These are phyloP conservation scores for Hypselothyrea guttata DNA, from an alignment of 2,888 invertebrate genomes.

Conservation along the genomic window DNA sequence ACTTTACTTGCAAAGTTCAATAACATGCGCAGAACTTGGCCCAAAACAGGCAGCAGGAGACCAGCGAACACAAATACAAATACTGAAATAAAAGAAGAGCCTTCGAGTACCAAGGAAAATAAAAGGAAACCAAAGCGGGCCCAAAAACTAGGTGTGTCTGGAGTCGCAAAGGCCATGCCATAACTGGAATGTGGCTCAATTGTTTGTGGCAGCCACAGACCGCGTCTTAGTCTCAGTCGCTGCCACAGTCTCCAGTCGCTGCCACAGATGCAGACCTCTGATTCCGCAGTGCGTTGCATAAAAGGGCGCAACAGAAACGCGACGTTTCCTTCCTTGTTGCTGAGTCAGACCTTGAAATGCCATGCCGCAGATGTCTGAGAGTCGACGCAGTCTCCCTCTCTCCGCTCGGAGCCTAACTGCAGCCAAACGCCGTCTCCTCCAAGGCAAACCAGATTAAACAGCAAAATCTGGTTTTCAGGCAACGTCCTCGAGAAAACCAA, in stretches of 20 bases:
- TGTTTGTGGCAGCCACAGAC: slow-evolving; percentile 31
- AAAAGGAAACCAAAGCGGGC: slow-evolving; percentile 13
- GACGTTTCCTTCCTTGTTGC: slow-evolving; percentile 63
- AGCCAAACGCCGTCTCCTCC: slow-evolving; percentile 35
- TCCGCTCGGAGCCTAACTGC: slow-evolving; percentile 6
- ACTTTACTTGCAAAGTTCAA: slow-evolving; percentile 38
- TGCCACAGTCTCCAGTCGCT: too few relatives aligned
- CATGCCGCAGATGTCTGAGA: slow-evolving; percentile 57
- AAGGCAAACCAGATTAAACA: slow-evolving; percentile 71
- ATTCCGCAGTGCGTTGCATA: slow-evolving; percentile 33
- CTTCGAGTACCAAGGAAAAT: too few relatives aligned
- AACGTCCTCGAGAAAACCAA: slow-evolving; percentile 67
- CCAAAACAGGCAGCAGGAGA: slow-evolving; percentile 9
- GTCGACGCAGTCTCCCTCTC: slow-evolving; percentile 26
- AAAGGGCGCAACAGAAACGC: slow-evolving; percentile 50
- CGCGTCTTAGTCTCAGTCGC: too few relatives aligned
- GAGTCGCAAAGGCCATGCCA: slow-evolving; percentile 58
- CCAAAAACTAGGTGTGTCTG: slow-evolving; percentile 70
- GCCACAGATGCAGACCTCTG: slow-evolving; percentile 4
- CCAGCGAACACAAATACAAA: not conserved
- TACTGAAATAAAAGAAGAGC: too few relatives aligned
- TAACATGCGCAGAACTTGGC: slow-evolving; percentile 34
- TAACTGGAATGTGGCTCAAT: slow-evolving; percentile 66
- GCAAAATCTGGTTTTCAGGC: slow-evolving; percentile 65
- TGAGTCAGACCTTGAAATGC: slow-evolving; percentile 75